Percentiles rank a stretch among this genome's conserved stretches.
Evolutionary conservation across 2,888 invertebrate species (phyloP).

Genomic region (Lasius platythorax): DNA sequence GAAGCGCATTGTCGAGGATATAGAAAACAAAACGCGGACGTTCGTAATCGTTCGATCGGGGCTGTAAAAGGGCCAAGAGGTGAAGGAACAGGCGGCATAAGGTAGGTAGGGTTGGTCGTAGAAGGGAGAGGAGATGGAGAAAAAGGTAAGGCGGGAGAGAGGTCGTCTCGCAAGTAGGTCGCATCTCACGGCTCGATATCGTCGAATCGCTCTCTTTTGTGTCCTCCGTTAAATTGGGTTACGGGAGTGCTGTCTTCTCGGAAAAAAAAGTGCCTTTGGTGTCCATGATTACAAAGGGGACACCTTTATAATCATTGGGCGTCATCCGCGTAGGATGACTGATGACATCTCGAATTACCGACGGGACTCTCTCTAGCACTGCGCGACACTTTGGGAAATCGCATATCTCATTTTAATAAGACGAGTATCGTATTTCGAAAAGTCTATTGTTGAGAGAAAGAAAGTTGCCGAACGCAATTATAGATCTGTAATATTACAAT

Average conservation of each 20-base stretch:
- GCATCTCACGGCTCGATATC: slow-evolving; percentile 83
- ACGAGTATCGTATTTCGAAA: background rate
- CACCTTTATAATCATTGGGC: background rate
- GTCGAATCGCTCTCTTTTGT: slow-evolving; percentile 82
- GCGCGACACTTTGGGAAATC: background rate
- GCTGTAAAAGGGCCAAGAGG: slow-evolving; percentile 29
- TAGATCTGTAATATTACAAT: slow-evolving; percentile 8
- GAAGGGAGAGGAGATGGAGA: slow-evolving; percentile 45
- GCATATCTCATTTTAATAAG: background rate
- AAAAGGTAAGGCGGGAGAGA: slow-evolving; percentile 65
- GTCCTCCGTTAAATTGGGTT: slow-evolving; percentile 82
- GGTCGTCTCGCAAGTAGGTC: slow-evolving; percentile 80
- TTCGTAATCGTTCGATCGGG: slow-evolving; percentile 23
- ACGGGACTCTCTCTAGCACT: background rate
- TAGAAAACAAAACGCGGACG: slow-evolving; percentile 30
- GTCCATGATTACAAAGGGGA: slow-evolving; percentile 39
- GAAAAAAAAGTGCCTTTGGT: slow-evolving; percentile 58
- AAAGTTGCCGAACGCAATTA: slow-evolving; percentile 12
- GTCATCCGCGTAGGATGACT: background rate
- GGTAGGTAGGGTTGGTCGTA: slow-evolving; percentile 13
- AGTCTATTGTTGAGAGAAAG: background rate
- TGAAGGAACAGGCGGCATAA: slow-evolving; percentile 35
- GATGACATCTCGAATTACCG: slow-evolving; percentile 13
- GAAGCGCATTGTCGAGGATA: slow-evolving; percentile 2
- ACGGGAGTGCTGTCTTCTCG: slow-evolving; percentile 72